Percentiles rank a stretch among this genome's conserved stretches.
Evolutionary conservation across 2,113 vertebrate genomes (phyloP).

Genomic region (Notothenia coriiceps): DNA sequence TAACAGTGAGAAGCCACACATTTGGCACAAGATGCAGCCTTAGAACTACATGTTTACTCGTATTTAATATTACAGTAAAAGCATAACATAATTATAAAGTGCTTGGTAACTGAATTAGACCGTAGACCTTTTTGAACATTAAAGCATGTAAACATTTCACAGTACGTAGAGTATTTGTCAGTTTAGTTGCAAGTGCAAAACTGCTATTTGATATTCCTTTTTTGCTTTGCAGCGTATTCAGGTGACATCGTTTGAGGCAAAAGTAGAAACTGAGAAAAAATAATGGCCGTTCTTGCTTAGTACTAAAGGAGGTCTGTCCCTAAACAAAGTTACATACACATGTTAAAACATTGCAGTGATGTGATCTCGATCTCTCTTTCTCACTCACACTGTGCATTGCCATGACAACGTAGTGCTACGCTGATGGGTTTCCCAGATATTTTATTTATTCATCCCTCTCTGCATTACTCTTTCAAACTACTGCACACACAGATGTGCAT

Average conservation of each 20-base stretch:
- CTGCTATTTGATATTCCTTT: neutral
- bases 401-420: slow-evolving; percentile 78
- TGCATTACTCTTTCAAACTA: slow-evolving; percentile 67
- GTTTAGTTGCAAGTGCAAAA: neutral
- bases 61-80: neutral
- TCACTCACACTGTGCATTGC: slow-evolving; percentile 58
- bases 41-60: neutral
- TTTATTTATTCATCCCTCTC: slow-evolving; percentile 79
- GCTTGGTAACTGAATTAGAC: neutral
- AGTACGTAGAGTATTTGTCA: too few species aligned
- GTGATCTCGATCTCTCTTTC: slow-evolving; percentile 42
- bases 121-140: too few species aligned
- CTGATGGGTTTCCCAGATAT: slow-evolving; percentile 77
- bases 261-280: neutral
- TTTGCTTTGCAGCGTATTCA: slow-evolving; percentile 12
- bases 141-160: too few species aligned
- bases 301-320: neutral
- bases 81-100: neutral
- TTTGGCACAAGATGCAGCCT: neutral
- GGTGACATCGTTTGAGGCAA: neutral
- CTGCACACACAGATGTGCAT: slow-evolving; percentile 31
- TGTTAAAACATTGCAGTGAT: slow-evolving; percentile 50
- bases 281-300: slow-evolving; percentile 1
- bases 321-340: slow-evolving; percentile 53
- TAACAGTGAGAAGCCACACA: neutral